These are phyloP conservation scores for Drosophila greeni DNA, from an alignment of 2,888 invertebrate genomes.

Conservation along the genomic window DNA sequence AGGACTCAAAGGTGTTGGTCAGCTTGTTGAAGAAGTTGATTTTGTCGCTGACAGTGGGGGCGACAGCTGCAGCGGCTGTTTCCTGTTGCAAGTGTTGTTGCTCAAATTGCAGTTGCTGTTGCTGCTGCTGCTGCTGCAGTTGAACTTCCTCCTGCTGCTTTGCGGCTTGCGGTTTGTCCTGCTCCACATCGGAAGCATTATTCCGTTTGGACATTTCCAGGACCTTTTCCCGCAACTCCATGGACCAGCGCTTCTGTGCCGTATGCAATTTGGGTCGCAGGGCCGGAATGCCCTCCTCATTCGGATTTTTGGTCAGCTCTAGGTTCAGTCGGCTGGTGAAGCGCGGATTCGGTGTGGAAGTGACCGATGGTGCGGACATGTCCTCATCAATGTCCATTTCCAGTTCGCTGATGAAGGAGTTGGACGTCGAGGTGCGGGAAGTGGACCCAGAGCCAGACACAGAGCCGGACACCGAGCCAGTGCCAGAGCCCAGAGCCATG, in stretches of 20 bases:
- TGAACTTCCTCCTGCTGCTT: constrained; percentile 2
- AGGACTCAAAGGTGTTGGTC: constrained; percentile 60
- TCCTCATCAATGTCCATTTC: constrained; percentile 69
- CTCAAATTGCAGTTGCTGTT: constrained; percentile 4
- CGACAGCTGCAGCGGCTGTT: constrained; percentile 7
- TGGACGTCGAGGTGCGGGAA: constrained; percentile 22
- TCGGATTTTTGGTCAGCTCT: constrained; percentile 20
- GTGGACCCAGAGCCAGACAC: constrained; percentile 12
- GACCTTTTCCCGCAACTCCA: constrained; percentile 62
- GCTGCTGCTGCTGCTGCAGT: neutral
- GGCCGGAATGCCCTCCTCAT: constrained; percentile 10
- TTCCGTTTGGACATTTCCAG: constrained; percentile 67
- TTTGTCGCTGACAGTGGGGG: constrained; percentile 59
- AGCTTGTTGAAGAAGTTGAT: constrained; percentile 68
- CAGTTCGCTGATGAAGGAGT: constrained; percentile 51
- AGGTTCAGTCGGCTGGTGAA: constrained; percentile 46
- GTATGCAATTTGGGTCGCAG: constrained; percentile 61
- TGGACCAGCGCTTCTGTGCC: constrained; percentile 64
- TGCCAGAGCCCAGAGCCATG: constrained; percentile 13
- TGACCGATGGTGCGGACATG: constrained; percentile 32
- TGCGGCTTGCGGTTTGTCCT: constrained; percentile 9
- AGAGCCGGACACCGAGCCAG: constrained; percentile 16
- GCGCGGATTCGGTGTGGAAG: constrained; percentile 58
- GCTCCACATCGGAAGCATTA: constrained; percentile 45
- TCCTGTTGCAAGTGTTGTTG: constrained; percentile 26